Percentiles rank a stretch among this genome's conserved stretches.
Conservation (phyloP, 2,888 invertebrate species). For the Ophonus ardosiacus region DNA sequence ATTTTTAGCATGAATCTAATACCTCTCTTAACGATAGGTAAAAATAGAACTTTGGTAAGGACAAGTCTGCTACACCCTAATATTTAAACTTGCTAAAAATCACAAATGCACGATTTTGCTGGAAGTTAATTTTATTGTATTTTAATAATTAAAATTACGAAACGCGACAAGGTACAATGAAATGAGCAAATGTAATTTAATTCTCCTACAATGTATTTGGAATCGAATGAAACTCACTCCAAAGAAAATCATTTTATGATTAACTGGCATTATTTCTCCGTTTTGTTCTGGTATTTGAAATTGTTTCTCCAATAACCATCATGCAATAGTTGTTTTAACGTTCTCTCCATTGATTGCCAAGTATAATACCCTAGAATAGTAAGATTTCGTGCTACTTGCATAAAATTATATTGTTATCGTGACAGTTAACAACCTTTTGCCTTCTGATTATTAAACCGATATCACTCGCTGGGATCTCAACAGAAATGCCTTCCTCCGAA, state of each 20-base stretch:
- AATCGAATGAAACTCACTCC: neutral
- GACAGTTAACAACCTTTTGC: slow-evolving; percentile 10
- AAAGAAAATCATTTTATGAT: neutral
- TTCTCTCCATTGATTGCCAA: neutral
- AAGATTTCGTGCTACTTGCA: slow-evolving; percentile 29
- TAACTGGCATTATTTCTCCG: neutral
- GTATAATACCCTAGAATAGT: neutral
- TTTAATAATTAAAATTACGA: no score
- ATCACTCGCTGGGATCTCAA: slow-evolving; percentile 3
- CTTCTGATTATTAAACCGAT: slow-evolving; percentile 10
- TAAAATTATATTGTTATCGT: slow-evolving; percentile 29
- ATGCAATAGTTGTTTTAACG: neutral
- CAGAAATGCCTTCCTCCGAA: slow-evolving; percentile 3
- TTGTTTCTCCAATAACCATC: neutral
- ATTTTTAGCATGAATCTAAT: no score
- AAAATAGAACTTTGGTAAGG: no score
- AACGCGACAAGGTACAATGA: neutral
- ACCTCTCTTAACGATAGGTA: no score
- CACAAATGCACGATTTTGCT: no score
- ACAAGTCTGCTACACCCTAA: no score
- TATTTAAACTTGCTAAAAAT: no score
- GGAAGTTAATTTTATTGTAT: no score
- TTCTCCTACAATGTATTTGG: neutral
- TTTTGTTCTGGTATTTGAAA: neutral
- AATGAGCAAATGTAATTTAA: neutral